Base-by-base conservation (phyloP, 2,888 invertebrate genomes). In the Heteromurus nitidus region DNA sequence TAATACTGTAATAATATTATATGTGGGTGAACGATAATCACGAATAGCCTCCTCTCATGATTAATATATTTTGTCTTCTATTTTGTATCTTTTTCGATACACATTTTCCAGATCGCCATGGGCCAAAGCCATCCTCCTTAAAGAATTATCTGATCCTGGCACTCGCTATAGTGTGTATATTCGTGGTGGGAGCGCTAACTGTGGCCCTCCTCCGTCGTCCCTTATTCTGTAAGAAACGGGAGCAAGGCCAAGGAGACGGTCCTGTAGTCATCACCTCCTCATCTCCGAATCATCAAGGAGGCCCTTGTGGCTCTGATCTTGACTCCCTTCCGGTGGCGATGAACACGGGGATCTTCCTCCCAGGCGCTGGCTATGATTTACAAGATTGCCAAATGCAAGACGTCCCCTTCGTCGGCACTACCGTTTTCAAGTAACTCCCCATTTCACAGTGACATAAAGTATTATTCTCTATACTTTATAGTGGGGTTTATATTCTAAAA, bases 271-370 rank as follows among this genome's bases (percentile, higher is more conserved):
- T 83, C 24, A 81, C 76, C n/a, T 82, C 83, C 47, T 36, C 81
- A 58, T 82, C 85, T 3, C 80, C 82, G 11, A 81, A 81, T 69
- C 83, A 83, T 68, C 74, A 69, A 80, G 44, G 36, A 20, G 36
- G 36, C 5, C 36, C 13, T 44, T 73, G 55, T n/a, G 81, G 77
- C 28, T 80, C 80, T 73, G 72, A 81, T 55, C 42, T 85, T 47
- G 86, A 87, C 58, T 85, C 86, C 18, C 74, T 87, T 18, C 86
- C 86, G 9, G 84, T 86, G 60, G 86, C 86, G 67, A 87, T 87
- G 87, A 87, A 87, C 82, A 86, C 87, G 13, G 87, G 87, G 11
- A 87, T 87, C 20, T 87, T 87, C 60, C 74, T 87, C 24, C 87
- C 87, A 58, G 86, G 86, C 44, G 84, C 81, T 28, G 83, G 82